Evolutionary conservation across 2,888 invertebrate species (phyloP), one percentile per base, ranked within the genome.

Genomic region (Drosophila subsilvestris): DNA sequence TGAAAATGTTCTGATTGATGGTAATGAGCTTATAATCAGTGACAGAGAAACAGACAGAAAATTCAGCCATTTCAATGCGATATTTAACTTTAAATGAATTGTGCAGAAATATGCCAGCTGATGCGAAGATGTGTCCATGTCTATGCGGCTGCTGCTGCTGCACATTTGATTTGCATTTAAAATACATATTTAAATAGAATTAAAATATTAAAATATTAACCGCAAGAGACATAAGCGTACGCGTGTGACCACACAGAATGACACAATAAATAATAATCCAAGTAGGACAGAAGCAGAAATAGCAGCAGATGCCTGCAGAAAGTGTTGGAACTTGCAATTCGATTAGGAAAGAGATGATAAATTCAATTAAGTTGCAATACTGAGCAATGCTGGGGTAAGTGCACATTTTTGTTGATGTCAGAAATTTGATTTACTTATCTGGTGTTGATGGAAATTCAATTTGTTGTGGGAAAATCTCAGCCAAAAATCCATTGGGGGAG

Each of bases 21-120:
- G 62, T 63, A 43, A 62, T 29, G 48, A 10, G 48, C 3, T 42
- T 61, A 49, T 22, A 22, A 29, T 48, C 42, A 25, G 17, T 12
- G 27, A 4, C 17, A 14, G 5, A 14, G 22, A 12, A 3, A 22
- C 29, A 12, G 10, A 14, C 25, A n/a, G 8, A 22, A 18, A 3
- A 29, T 20, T 10, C 14, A 32, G 32, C 37, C 37, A 14, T 5
- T 37, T 4, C 37, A 14, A 37, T 37, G 5, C 14, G 14, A 37
- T 37, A 37, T 37, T 37, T 14, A 37, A 37, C 5, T 37, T 4
- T 14, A 14, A 6, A 5, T 37, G 6, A 14, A 37, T n/a, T n/a
- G n/a, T n/a, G n/a, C n/a, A n/a, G n/a, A n/a, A n/a, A n/a, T n/a
- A n/a, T n/a, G n/a, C n/a, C n/a, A n/a, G n/a, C n/a, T n/a, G n/a